Evolutionary conservation across 2,888 invertebrate species (phyloP), one percentile per base, ranked within the genome.

Genomic region (Zaprionus lineosus): DNA sequence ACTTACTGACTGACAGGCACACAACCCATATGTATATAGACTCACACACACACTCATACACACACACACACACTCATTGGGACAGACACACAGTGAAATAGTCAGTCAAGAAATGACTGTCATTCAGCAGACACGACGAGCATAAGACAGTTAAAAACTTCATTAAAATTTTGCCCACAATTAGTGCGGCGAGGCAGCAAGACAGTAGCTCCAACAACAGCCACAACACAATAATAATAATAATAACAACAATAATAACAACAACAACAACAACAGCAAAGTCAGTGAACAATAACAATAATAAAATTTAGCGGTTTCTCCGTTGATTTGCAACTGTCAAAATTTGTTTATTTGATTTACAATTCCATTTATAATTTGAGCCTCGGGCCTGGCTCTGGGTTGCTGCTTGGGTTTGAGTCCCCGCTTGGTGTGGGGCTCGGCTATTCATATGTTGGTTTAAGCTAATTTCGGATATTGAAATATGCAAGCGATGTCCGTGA

Each of bases 241-340:
- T 29, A 44, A 19, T 16, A 41, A 28, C 4, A 40, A 19, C 34
- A 37, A 33, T 5, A 33, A 9, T 40, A 41, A 41, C 34, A 44
- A 19, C n/a, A 18, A 33, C 8, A 48, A 26, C 7, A 62, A 18
- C 14, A 28, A 7, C 15, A 47, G 12, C 6, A 37, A 29, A 24
- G n/a, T n/a, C n/a, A n/a, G n/a, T n/a, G n/a, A n/a, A n/a, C n/a
- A n/a, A n/a, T n/a, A n/a, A n/a, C n/a, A n/a, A n/a, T 1, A 14
- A 48, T 29, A 41, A 36, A 19, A 36, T 46, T 37, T 60, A 50
- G 37, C 53, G 14, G n/a, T 55, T 51, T 52, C 37, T 53, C 46
- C 53, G 58, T 70, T 73, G 60, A 65, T 75, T 69, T 75, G 9
- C 46, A 74, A 65, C 84, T 82, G 82, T 84, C 67, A 81, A 70